Percentiles rank a stretch among this genome's conserved stretches.
Conservation (phyloP, 2,113 vertebrate genomes). For the Pandion haliaetus region DNA sequence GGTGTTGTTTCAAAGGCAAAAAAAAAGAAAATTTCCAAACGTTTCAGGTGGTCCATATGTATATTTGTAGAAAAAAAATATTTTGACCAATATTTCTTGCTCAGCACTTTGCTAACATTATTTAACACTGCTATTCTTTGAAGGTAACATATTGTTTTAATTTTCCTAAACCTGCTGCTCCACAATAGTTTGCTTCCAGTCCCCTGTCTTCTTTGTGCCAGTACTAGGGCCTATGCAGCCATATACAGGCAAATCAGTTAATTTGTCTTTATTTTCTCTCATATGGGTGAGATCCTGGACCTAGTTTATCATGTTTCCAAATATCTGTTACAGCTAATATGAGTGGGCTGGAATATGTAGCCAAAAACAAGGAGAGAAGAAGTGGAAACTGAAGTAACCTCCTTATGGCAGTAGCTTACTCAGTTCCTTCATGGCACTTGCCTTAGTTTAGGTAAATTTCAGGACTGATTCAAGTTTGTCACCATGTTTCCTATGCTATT, state of each 20-base stretch:
- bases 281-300: neutral
- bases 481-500: neutral
- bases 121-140: neutral
- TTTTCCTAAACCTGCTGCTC: neutral
- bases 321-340: neutral
- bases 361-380: neutral
- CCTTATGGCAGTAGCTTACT: too few relatives aligned
- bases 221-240: neutral
- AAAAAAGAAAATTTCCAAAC: neutral
- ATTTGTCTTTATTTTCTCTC: neutral
- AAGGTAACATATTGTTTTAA: neutral
- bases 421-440: neutral
- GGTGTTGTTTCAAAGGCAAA: neutral
- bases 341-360: neutral
- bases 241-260: neutral
- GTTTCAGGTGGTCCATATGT: neutral
- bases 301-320: neutral
- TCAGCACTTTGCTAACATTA: neutral
- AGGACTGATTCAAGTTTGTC: neutral
- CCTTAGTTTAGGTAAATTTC: neutral
- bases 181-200: neutral
- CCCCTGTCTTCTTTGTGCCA: neutral
- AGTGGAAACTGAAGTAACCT: neutral
- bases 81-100: neutral
- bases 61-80: neutral